Percentiles rank a stretch among this genome's conserved stretches.
phyloP scores from a whole-genome alignment of 2,113 vertebrate species.

The Numenius arquata region DNA sequence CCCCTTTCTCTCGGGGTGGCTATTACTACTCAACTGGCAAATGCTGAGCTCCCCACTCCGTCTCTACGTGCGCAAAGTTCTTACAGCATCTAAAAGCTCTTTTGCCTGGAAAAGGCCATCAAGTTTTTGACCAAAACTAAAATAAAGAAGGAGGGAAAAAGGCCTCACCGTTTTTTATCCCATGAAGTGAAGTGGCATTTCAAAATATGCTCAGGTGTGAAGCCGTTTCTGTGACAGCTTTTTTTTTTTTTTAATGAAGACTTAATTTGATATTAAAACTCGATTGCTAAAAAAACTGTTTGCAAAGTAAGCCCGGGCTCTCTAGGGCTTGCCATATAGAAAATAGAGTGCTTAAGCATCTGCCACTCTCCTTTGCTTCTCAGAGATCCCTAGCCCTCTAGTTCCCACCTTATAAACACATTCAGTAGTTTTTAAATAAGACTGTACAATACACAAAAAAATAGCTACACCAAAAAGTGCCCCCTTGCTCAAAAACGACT shows the following conservation, averaged over 20 bases:
- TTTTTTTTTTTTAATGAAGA: neutral
- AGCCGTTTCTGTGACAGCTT: neutral
- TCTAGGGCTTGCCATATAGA: neutral
- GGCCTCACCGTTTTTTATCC: neutral
- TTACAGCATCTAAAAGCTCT: neutral
- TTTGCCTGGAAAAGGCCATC: neutral
- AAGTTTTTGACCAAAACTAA: neutral
- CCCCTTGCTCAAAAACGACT: conserved; percentile 5
- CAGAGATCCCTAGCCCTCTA: neutral
- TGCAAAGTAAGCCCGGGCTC: neutral
- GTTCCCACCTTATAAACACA: neutral
- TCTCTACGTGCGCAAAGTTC: neutral
- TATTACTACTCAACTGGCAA: neutral
- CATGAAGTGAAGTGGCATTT: neutral
- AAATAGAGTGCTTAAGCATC: neutral
- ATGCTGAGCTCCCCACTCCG: neutral
- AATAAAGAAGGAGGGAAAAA: neutral
- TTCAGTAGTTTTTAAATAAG: neutral
- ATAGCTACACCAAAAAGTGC: neutral
- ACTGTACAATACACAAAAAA: conserved; percentile 30
- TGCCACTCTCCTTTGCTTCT: neutral
- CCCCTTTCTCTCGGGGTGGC: neutral
- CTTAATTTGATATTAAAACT: conserved; percentile 31
- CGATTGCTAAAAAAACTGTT: neutral
- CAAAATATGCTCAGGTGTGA: neutral